phyloP scores from a whole-genome alignment of 64 coral and sea anemone species.

The Actinia equina region DNA sequence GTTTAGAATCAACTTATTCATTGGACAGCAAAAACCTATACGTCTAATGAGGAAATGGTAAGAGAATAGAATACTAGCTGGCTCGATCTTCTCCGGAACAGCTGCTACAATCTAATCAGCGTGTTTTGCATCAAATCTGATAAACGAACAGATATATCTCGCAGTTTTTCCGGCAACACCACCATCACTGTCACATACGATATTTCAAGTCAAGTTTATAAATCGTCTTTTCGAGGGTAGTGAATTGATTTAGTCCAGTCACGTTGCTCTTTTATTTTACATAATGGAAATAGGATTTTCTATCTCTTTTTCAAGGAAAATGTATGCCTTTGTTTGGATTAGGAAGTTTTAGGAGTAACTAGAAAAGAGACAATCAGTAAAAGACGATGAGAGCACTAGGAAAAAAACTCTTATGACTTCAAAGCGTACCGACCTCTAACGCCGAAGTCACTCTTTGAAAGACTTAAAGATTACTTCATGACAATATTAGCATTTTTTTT shows the following conservation, averaged over 20 bases:
- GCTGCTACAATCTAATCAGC: not conserved
- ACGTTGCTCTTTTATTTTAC: too few species aligned
- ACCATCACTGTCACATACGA: not conserved
- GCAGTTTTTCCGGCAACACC: not conserved
- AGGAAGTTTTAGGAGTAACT: too few species aligned
- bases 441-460: not conserved
- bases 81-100: not conserved
- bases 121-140: not conserved
- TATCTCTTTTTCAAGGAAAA: too few species aligned
- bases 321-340: too few species aligned
- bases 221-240: not conserved
- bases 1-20: too few species aligned
- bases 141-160: not conserved
- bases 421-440: not conserved
- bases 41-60: not conserved
- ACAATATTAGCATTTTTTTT: not conserved
- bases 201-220: not conserved
- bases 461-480: not conserved
- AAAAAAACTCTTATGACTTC: not conserved
- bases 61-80: not conserved
- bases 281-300: too few species aligned
- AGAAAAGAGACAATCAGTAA: too few species aligned
- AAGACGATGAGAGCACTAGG: too few species aligned
- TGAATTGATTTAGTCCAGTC: too few species aligned
- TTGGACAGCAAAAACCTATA: too few species aligned